Evolutionary conservation across 30 jellyfish, hydroid and myxozoan species (phyloP).

Genomic region (Pseudorhiza aurosa): DNA sequence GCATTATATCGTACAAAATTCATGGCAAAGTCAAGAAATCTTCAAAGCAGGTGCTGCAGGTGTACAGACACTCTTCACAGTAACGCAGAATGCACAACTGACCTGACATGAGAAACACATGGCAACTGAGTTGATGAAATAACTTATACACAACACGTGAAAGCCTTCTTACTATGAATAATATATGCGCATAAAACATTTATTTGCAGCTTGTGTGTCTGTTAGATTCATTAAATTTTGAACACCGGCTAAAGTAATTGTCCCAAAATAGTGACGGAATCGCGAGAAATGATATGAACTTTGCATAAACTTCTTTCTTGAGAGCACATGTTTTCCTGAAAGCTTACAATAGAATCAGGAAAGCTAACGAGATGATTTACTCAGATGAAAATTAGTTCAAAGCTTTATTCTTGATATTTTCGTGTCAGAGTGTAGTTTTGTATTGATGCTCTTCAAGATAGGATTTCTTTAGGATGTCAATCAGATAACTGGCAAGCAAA

Average conservation of each 20-base stretch:
- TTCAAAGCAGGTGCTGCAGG: constrained; percentile 46
- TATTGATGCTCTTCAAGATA: constrained; percentile 2
- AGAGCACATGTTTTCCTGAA: constrained; percentile 15
- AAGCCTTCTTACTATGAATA: constrained; percentile 23
- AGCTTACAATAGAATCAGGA: constrained; percentile 4
- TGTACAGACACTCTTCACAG: constrained; percentile 7
- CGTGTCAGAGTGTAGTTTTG: constrained; percentile 27
- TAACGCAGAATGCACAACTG: constrained; percentile 22
- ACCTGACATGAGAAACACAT: constrained; percentile 40
- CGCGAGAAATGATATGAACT: constrained; percentile 26
- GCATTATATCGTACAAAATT: not conserved
- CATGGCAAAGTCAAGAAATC: not conserved
- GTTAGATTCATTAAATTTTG: constrained; percentile 66
- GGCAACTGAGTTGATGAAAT: constrained; percentile 28
- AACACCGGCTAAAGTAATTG: constrained; percentile 68
- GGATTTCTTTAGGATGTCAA: constrained; percentile 22
- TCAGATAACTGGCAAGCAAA: not conserved
- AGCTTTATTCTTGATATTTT: constrained; percentile 9
- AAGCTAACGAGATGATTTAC: constrained; percentile 7
- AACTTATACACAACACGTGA: constrained; percentile 60
- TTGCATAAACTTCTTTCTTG: constrained; percentile 1
- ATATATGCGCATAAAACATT: constrained; percentile 56
- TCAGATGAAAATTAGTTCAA: constrained; percentile 5
- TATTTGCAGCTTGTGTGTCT: constrained; percentile 69
- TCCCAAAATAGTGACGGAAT: constrained; percentile 51